Evolutionary conservation across 1,140 invertebrate genomes (phyloP).

Genomic region (Cyphomyrmex costatus): DNA sequence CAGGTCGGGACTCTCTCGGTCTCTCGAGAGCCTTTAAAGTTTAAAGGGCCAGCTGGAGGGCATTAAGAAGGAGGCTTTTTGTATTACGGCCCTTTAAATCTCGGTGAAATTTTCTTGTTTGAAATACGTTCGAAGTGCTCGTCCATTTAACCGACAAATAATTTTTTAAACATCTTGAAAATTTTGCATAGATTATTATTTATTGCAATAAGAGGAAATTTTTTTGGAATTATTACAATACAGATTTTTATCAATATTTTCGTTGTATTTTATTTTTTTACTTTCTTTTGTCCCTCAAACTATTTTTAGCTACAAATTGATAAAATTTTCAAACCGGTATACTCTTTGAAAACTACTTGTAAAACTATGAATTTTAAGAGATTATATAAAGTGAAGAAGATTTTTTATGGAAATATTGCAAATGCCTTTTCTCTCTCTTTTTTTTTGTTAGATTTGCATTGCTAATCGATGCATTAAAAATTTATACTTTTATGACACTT

Average conservation of each 20-base stretch:
- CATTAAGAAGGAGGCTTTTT: background rate
- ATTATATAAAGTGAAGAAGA: background rate
- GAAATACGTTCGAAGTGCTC: conserved; percentile 7
- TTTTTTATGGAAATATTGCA: background rate
- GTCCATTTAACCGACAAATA: background rate
- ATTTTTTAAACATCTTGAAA: conserved; percentile 23
- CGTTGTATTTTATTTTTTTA: no score
- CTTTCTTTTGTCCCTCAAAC: background rate
- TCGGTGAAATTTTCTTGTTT: conserved; percentile 24
- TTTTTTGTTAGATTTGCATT: background rate
- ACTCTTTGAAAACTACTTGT: background rate
- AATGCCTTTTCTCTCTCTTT: background rate
- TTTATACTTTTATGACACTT: background rate
- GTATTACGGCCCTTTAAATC: conserved; percentile 48
- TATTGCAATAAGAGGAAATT: conserved; percentile 5
- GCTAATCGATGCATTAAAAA: background rate
- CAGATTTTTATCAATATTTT: background rate
- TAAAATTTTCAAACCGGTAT: background rate
- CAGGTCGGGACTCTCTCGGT: conserved; percentile 10
- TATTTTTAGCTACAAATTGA: background rate
- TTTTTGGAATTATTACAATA: background rate
- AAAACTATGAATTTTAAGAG: conserved; percentile 1
- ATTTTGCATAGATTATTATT: conserved; percentile 39
- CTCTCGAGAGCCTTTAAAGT: conserved; percentile 62
- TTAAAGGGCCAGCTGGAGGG: conserved; percentile 61